phyloP scores from a whole-genome alignment of 2,888 invertebrate species.

The Eupithecia tripunctaria region DNA sequence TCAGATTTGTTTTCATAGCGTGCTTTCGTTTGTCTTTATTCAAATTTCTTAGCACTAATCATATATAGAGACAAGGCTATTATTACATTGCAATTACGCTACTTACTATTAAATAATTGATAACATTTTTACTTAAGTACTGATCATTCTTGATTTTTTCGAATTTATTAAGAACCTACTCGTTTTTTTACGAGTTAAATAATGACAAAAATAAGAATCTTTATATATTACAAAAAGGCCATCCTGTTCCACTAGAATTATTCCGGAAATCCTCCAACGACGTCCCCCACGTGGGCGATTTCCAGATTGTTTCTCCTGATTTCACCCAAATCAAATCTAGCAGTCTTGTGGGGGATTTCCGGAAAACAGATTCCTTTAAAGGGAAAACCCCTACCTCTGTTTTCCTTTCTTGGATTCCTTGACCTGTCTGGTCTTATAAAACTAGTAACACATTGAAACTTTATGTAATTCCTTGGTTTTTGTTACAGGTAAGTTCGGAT shows the following conservation, averaged over 20 bases:
- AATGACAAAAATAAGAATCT: not conserved
- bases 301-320: too few species aligned
- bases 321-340: too few species aligned
- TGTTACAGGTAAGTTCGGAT: slow-evolving; percentile 38
- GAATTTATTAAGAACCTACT: not conserved
- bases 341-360: too few species aligned
- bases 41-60: not conserved
- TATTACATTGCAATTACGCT: too few species aligned
- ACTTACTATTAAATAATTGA: too few species aligned
- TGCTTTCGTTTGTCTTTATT: slow-evolving; percentile 12
- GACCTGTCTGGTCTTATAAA: not conserved
- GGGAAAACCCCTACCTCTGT: not conserved
- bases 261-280: too few species aligned
- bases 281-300: too few species aligned
- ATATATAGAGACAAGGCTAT: not conserved
- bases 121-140: too few species aligned
- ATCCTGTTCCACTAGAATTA: not conserved
- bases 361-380: too few species aligned
- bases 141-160: not conserved
- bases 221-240: not conserved
- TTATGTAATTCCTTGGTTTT: not conserved
- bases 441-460: not conserved
- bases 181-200: not conserved
- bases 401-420: not conserved
- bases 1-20: slow-evolving; percentile 11